A percentile compares a stretch with the other conserved stretches of the same genome.
Conservation (phyloP, 2,888 invertebrate genomes). For the Megalurothrips usitatus region DNA sequence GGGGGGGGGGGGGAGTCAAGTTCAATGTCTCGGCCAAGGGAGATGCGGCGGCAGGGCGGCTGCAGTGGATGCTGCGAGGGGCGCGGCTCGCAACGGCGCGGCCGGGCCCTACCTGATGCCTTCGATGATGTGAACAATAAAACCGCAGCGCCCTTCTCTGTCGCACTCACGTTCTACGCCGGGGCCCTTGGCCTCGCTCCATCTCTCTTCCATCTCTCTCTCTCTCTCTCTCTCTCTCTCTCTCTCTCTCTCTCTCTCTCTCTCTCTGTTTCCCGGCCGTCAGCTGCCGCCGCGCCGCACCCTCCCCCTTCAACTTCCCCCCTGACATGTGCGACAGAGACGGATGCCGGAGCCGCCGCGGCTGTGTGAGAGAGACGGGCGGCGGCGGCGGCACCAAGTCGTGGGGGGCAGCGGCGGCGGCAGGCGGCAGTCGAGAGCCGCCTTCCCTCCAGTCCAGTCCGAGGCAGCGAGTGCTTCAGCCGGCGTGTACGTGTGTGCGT, state of each 20-base stretch:
- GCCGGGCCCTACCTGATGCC: neutral
- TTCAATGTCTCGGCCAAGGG: constrained; percentile 17
- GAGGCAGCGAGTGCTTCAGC: too few relatives aligned
- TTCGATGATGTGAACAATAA: constrained; percentile 14
- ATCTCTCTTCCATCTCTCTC: neutral
- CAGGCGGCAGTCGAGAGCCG: too few relatives aligned
- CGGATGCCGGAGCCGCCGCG: too few relatives aligned
- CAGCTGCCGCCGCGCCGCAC: neutral
- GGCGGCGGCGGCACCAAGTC: too few relatives aligned
- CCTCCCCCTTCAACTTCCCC: too few relatives aligned
- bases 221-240: neutral
- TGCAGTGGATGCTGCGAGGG: neutral
- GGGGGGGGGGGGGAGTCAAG: neutral
- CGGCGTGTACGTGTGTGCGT: too few relatives aligned
- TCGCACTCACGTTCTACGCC: neutral
- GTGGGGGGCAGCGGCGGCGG: too few relatives aligned
- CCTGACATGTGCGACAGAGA: too few relatives aligned
- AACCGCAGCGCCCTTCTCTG: neutral
- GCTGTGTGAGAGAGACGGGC: too few relatives aligned
- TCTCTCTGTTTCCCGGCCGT: neutral
- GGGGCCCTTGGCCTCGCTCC: neutral
- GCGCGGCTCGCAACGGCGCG: neutral
- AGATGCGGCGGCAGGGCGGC: neutral
- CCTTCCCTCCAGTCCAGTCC: too few relatives aligned
- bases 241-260: neutral